These are phyloP conservation scores for Pachyuromys duprasi DNA, from an alignment of 2,797 vertebrate genomes.

Conservation along the genomic window DNA sequence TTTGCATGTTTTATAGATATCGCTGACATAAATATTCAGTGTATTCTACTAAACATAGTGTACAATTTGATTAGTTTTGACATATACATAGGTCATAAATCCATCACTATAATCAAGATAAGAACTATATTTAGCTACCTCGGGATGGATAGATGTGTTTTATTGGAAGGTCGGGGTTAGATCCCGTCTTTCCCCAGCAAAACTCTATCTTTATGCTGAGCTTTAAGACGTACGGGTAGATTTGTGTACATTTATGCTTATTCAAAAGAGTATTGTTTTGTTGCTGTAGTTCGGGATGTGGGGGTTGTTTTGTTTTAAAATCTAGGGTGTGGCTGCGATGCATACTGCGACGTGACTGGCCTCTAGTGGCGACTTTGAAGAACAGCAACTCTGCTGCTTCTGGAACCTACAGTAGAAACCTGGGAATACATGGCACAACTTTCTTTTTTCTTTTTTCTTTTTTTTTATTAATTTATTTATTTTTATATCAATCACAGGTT, in stretches of 20 bases:
- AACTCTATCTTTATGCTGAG: not conserved
- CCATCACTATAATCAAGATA: not conserved
- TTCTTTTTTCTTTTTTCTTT: too few relatives aligned
- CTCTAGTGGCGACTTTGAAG: slow-evolving; percentile 77
- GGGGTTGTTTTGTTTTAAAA: not conserved
- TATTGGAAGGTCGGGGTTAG: not conserved
- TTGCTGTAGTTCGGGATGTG: not conserved
- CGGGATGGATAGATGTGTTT: not conserved
- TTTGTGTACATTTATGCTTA: not conserved
- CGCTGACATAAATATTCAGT: not conserved
- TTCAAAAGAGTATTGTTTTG: not conserved
- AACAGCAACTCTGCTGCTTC: not conserved
- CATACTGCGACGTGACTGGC: slow-evolving; percentile 69
- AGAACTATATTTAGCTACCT: not conserved
- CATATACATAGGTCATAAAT: not conserved
- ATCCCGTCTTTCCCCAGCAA: slow-evolving; percentile 7
- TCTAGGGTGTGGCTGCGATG: slow-evolving; percentile 63
- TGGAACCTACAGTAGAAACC: not conserved
- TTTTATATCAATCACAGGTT: too few relatives aligned
- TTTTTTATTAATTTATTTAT: too few relatives aligned
- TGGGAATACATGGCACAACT: not conserved
- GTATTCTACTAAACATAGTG: not conserved
- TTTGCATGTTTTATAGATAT: not conserved
- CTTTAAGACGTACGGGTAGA: not conserved
- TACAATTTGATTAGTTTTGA: not conserved